These are phyloP conservation scores for Perca flavescens DNA, from an alignment of 2,113 vertebrate genomes.

Conservation along the genomic window DNA sequence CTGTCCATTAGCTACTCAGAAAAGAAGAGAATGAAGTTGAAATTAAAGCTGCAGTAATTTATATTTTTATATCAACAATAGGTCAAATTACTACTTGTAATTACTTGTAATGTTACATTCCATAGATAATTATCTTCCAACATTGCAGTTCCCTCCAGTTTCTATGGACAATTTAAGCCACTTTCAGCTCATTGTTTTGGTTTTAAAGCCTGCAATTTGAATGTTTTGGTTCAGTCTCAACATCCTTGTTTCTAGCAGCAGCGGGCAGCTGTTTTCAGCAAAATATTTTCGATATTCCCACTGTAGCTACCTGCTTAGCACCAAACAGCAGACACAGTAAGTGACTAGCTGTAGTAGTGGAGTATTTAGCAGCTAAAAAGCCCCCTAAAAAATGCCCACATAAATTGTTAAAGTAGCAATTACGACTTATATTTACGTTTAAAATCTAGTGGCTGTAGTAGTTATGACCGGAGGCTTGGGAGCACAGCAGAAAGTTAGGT, in stretches of 20 bases:
- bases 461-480: too few species aligned
- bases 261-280: background rate
- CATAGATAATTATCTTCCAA: background rate
- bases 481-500: too few species aligned
- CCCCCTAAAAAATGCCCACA: too few species aligned
- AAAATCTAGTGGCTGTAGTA: too few species aligned
- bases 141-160: background rate
- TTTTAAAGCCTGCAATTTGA: background rate
- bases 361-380: background rate
- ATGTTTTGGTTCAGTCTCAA: background rate
- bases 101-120: background rate
- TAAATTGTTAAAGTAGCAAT: too few species aligned
- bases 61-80: background rate
- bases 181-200: constrained; percentile 16
- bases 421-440: too few species aligned
- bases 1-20: constrained; percentile 78
- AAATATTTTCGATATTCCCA: background rate
- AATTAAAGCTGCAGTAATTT: background rate
- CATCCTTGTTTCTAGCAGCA: background rate
- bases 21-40: background rate
- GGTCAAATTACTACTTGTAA: background rate
- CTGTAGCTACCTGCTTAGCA: background rate
- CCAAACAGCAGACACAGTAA: background rate
- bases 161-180: background rate
- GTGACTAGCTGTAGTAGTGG: background rate